Conservation (phyloP, 2,888 invertebrate species). For the Poecilus cupreus region DNA sequence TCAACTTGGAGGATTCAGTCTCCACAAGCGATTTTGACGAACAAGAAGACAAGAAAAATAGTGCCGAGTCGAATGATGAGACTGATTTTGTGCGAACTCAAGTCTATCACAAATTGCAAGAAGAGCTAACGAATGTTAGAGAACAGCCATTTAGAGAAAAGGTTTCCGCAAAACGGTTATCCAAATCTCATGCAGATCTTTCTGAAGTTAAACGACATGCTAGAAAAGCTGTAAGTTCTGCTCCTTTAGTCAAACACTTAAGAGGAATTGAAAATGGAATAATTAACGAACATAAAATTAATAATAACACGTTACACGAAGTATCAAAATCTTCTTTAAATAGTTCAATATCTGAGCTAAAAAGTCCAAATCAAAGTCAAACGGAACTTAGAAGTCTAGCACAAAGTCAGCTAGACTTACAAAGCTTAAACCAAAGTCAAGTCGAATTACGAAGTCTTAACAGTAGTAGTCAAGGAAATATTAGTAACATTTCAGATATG, state of each 20-base stretch:
- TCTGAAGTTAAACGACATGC: conserved; percentile 64
- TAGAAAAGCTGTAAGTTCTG: conserved; percentile 69
- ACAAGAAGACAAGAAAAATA: conserved; percentile 34
- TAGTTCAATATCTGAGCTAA: conserved; percentile 43
- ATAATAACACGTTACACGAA: conserved; percentile 41
- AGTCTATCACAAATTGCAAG: conserved; percentile 50
- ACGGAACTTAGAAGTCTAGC: conserved; percentile 7
- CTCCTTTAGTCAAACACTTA: conserved; percentile 64
- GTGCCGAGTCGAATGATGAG: conserved; percentile 40
- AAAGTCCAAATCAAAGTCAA: conserved; percentile 47
- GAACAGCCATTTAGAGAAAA: conserved; percentile 47
- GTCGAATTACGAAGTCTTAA: conserved; percentile 6
- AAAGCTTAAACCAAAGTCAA: conserved; percentile 37
- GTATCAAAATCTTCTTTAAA: conserved; percentile 45
- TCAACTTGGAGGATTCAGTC: conserved; percentile 60
- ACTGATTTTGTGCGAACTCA: conserved; percentile 44
- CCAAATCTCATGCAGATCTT: conserved; percentile 69
- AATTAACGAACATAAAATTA: conserved; percentile 19
- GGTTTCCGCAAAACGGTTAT: conserved; percentile 63
- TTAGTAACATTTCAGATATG: not conserved
- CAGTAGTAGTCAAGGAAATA: conserved; percentile 33
- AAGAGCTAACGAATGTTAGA: conserved; percentile 25
- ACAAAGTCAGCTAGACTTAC: conserved; percentile 46
- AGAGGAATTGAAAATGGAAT: conserved; percentile 26
- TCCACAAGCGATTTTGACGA: conserved; percentile 51